phyloP scores from a whole-genome alignment of 2,113 vertebrate species.

The Petrocephalus microphthalmus region DNA sequence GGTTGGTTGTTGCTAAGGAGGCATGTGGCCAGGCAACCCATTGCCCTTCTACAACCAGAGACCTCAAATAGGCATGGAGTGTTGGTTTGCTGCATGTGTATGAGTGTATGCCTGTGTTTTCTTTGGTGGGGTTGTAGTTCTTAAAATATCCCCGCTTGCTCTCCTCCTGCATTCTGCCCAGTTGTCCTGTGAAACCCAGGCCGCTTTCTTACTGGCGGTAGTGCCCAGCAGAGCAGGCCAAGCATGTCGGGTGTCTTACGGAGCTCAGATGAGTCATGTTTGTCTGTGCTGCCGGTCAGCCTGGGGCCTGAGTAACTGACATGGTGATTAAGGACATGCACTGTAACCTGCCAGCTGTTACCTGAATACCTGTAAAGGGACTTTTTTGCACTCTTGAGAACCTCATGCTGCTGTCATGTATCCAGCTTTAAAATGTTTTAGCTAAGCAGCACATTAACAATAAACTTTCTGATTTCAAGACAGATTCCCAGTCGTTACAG shows the following conservation, averaged over 20 bases:
- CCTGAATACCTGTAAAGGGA: neutral
- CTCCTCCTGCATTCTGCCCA: neutral
- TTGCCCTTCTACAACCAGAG: constrained; percentile 43
- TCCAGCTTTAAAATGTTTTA: neutral
- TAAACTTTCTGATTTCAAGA: neutral
- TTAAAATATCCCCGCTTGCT: neutral
- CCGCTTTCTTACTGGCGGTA: neutral
- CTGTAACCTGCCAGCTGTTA: neutral
- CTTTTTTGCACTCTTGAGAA: neutral
- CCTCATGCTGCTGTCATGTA: neutral
- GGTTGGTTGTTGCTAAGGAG: neutral
- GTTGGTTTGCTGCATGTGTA: constrained; percentile 27
- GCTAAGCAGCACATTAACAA: neutral
- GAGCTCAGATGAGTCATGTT: neutral
- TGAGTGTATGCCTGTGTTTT: constrained; percentile 9
- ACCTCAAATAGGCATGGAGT: constrained; percentile 32
- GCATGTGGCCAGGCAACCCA: constrained; percentile 31
- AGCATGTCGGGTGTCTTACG: neutral
- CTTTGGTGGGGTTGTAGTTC: constrained; percentile 6
- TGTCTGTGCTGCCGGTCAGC: neutral
- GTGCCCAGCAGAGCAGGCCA: neutral
- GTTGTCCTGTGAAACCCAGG: neutral
- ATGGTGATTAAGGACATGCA: neutral
- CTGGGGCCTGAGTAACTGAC: neutral
- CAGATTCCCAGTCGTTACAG: neutral